Evolutionary conservation across 2,113 vertebrate genomes (phyloP), one percentile per base, ranked within the genome.

Genomic region (Menura novaehollandiae): DNA sequence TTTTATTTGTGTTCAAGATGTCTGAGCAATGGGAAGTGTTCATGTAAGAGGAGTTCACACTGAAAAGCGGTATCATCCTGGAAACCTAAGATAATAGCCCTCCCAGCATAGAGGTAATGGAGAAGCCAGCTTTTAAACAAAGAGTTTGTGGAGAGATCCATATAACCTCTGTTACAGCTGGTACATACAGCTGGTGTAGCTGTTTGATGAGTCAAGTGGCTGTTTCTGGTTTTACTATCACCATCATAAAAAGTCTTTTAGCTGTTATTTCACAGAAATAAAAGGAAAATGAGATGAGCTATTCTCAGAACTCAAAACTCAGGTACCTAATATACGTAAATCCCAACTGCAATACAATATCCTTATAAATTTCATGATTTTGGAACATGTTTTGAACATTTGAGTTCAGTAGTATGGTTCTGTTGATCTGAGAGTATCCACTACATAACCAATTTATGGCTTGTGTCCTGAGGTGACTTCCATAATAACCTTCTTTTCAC

Each of bases 11-110:
- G 16, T 86, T 91, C 32, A 62, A 44, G 43, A 35, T 66, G 27
- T 35, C n/a, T 72, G n/a, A 91, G 67, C n/a, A 63, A 2, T 79
- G 21, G 27, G 16, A 47, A 83, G 3, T 46, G 3, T 44, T 47
- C 15, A 2, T 43, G 11, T 37, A 44, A 79, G 44, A 80, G 44
- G 13, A 76, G 6, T 7, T 87, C 53, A 55, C 51, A 13, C 68
- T 89, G 59, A 58, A 44, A 80, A 72, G 28, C 0, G 0, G 4
- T 41, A 20, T 63, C 0, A 1, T n/a, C 39, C 32, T 68, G 43
- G 59, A 76, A 64, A 43, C 33, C 32, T 89, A 41, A 67, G 63
- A n/a, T 16, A 72, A 33, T 26, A 72, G n/a, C 20, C 19, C 44
- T 49, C 26, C 44, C 32, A n/a, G 15, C 43, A 72, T 2, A 35